These are phyloP conservation scores for Cephalopachus bancanus DNA, from an alignment of 2,797 vertebrate genomes.

Conservation along the genomic window DNA sequence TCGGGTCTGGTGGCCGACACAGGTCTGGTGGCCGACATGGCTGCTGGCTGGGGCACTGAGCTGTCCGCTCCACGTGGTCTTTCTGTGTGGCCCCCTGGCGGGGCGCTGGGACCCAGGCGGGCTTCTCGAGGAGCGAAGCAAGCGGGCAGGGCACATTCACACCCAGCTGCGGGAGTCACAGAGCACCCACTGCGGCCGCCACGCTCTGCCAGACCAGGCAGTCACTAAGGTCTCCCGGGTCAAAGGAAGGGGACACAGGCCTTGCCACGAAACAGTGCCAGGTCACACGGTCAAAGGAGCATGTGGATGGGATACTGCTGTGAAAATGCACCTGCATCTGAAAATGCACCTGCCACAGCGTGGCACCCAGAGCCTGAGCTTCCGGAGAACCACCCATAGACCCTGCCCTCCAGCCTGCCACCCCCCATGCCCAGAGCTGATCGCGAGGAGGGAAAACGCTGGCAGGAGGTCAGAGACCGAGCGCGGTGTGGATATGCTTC, in stretches of 20 bases:
- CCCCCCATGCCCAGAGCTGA: background rate
- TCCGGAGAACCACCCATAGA: background rate
- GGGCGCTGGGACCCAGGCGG: background rate
- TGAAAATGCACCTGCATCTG: fast-evolving
- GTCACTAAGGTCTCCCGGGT: background rate
- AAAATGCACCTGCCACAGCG: fast-evolving
- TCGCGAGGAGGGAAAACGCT: fast-evolving
- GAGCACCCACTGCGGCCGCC: background rate
- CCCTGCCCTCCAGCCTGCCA: too few relatives aligned
- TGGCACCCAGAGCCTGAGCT: fast-evolving
- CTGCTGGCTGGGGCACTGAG: background rate
- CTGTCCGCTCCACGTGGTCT: background rate
- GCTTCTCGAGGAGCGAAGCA: fast-evolving
- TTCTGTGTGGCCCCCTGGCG: background rate
- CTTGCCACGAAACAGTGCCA: fast-evolving
- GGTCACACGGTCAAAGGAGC: too few relatives aligned
- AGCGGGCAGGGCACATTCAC: fast-evolving
- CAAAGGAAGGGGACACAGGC: background rate
- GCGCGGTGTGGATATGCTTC: background rate
- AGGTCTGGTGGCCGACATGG: background rate
- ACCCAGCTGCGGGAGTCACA: background rate
- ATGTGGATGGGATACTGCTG: fast-evolving
- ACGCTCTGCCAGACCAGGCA: fast-evolving
- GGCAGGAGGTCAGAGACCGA: fast-evolving
- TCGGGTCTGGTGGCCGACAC: too few relatives aligned